phyloP scores from a whole-genome alignment of 2,113 vertebrate genomes.

The Theristicus caerulescens region DNA sequence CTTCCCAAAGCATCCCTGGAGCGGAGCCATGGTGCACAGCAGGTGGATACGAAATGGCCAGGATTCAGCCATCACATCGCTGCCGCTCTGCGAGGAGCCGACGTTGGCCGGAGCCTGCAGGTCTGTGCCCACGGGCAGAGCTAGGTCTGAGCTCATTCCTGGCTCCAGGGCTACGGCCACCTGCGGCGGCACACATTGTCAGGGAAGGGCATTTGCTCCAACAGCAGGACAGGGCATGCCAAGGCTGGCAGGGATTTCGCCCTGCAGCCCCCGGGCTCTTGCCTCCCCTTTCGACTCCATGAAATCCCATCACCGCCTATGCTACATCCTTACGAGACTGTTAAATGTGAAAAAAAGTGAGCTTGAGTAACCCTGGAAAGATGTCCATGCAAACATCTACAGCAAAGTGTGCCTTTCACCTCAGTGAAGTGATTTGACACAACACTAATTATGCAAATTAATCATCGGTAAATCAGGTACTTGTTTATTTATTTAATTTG shows the following conservation, averaged over 20 bases:
- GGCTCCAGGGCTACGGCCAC: background rate
- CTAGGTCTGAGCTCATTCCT: background rate
- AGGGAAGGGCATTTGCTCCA: background rate
- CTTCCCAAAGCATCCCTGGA: background rate
- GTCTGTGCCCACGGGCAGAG: background rate
- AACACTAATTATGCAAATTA: constrained; percentile 55
- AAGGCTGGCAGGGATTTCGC: background rate
- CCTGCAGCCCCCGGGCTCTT: background rate
- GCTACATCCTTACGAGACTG: rapidly evolving
- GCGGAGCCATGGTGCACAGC: background rate
- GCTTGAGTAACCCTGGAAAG: background rate
- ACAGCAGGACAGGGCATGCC: background rate
- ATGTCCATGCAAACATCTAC: background rate
- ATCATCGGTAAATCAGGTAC: constrained; percentile 8
- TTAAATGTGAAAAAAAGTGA: background rate
- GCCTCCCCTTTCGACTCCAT: rapidly evolving
- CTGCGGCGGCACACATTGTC: background rate
- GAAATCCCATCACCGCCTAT: background rate
- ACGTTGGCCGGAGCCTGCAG: background rate
- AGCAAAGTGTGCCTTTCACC: background rate
- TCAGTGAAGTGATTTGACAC: background rate
- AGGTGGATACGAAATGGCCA: rapidly evolving
- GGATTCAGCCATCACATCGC: rapidly evolving
- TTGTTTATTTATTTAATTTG: constrained; percentile 27
- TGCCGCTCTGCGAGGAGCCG: background rate